These are phyloP conservation scores for Teleogryllus oceanicus DNA, from an alignment of 2,888 invertebrate species.

Conservation along the genomic window DNA sequence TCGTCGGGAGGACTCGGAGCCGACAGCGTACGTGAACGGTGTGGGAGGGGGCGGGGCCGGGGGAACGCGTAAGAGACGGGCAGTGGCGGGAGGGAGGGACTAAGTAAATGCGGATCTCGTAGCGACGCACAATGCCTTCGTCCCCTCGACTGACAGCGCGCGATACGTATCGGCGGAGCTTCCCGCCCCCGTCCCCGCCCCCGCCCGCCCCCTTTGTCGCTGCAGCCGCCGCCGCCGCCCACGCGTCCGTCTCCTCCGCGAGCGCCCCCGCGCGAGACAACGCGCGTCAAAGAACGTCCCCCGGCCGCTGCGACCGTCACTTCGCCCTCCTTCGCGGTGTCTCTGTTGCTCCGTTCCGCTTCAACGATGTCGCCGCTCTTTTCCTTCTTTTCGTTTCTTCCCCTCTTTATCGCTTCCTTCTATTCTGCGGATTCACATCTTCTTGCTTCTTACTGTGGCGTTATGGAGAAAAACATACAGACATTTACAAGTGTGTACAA, in stretches of 20 bases:
- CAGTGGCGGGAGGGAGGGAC: background rate
- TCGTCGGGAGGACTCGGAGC: background rate
- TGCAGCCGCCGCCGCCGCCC: too few relatives aligned
- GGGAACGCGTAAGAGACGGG: background rate
- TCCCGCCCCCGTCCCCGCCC: background rate
- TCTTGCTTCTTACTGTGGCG: too few relatives aligned
- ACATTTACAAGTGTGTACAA: too few relatives aligned
- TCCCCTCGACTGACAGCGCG: background rate
- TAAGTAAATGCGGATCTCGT: conserved; percentile 4
- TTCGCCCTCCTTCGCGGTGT: too few relatives aligned
- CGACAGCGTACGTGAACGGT: background rate
- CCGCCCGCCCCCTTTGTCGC: background rate
- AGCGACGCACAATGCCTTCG: background rate
- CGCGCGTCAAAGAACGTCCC: conserved; percentile 6
- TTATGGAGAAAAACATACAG: too few relatives aligned
- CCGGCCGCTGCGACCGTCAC: too few relatives aligned
- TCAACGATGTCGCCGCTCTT: too few relatives aligned
- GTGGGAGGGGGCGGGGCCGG: background rate
- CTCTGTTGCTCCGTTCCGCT: too few relatives aligned
- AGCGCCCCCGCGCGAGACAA: background rate
- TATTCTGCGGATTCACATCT: too few relatives aligned
- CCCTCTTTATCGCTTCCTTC: too few relatives aligned
- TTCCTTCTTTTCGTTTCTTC: too few relatives aligned
- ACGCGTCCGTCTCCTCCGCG: too few relatives aligned
- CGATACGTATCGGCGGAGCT: background rate